phyloP scores from a whole-genome alignment of 2,113 vertebrate species.

The Lathamus discolor region DNA sequence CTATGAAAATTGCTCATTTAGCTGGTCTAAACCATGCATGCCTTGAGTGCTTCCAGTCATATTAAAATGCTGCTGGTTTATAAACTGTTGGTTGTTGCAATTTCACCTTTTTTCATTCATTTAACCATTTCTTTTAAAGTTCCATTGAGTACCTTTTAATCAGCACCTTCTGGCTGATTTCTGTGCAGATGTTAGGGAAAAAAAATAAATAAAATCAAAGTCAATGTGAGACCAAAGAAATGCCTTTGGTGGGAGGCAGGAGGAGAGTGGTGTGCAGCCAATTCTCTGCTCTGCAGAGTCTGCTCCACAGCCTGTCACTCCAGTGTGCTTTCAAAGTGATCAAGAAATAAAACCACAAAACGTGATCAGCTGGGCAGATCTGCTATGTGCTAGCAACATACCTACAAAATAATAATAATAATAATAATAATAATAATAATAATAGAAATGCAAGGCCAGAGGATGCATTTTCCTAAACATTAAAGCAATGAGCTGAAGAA shows the following conservation, averaged over 20 bases:
- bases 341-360: background rate
- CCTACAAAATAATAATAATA: background rate
- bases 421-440: background rate
- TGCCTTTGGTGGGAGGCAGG: background rate
- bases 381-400: fast-evolving
- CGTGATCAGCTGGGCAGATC: background rate
- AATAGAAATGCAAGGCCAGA: background rate
- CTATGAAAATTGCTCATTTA: background rate
- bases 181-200: background rate
- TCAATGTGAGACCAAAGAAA: background rate
- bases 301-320: background rate
- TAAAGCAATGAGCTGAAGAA: background rate
- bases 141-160: background rate
- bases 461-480: background rate
- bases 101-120: background rate
- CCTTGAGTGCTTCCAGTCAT: background rate
- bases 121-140: background rate
- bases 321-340: fast-evolving
- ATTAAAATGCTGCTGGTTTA: slow-evolving; percentile 15
- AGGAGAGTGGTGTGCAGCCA: fast-evolving
- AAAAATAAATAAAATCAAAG: background rate
- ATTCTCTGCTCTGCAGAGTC: fast-evolving
- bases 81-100: background rate
- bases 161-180: background rate
- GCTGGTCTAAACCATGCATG: background rate